These are phyloP conservation scores for Empidonax alnorum DNA, from an alignment of 2,113 vertebrate species.

Conservation along the genomic window DNA sequence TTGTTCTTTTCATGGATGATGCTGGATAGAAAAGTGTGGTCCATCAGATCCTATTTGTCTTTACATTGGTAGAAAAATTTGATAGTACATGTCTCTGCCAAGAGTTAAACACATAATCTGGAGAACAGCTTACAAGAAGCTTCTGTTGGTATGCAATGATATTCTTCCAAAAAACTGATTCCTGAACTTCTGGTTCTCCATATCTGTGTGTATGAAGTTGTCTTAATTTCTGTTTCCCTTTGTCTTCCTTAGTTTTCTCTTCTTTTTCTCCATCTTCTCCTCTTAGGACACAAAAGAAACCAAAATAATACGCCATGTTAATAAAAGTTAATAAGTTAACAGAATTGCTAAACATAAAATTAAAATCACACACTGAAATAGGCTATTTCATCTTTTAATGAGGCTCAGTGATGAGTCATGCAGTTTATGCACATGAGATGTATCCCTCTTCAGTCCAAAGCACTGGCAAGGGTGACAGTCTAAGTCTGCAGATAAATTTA, in stretches of 20 bases:
- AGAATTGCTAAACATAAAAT: neutral
- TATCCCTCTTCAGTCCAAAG: neutral
- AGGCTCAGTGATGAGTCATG: neutral
- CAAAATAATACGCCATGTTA: neutral
- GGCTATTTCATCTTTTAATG: neutral
- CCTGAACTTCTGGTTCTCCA: slow-evolving; percentile 89
- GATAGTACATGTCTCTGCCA: neutral
- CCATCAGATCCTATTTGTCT: neutral
- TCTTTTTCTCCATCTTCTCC: slow-evolving; percentile 83
- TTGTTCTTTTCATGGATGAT: neutral
- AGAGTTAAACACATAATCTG: neutral
- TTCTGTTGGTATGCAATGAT: slow-evolving; percentile 95
- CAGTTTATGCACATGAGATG: neutral
- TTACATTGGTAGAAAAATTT: neutral
- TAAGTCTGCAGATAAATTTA: neutral
- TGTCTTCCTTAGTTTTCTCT: slow-evolving; percentile 80
- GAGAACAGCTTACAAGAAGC: slow-evolving; percentile 83
- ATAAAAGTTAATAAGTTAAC: neutral
- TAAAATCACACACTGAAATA: neutral
- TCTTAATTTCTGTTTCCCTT: slow-evolving; percentile 82
- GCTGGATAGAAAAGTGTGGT: neutral
- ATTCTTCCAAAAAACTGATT: slow-evolving; percentile 95
- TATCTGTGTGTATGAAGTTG: slow-evolving; percentile 81
- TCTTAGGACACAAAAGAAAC: slow-evolving; percentile 63
- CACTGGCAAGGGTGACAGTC: neutral